Conservation (phyloP, 2,797 vertebrate species). For the Acipenser oxyrinchus region DNA sequence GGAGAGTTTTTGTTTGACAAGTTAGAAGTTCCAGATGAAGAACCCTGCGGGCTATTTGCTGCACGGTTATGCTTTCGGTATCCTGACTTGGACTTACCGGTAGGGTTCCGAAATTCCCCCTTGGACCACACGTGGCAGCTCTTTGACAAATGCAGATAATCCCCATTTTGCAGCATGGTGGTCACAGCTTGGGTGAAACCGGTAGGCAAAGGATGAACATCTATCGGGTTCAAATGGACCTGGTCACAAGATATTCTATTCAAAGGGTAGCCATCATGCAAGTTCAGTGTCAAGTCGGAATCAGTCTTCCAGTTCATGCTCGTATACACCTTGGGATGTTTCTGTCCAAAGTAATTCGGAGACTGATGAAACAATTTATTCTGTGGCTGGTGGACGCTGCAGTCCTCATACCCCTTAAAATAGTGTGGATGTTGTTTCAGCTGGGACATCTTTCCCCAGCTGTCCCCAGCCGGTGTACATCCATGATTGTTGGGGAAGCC, state of each 20-base stretch:
- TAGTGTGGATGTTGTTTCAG: conserved; percentile 17
- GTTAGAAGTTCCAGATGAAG: conserved; percentile 22
- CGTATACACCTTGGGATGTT: conserved; percentile 22
- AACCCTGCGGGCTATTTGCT: conserved; percentile 7
- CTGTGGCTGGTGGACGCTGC: conserved; percentile 18
- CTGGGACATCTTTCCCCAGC: conserved; percentile 28
- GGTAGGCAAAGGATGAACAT: conserved; percentile 8
- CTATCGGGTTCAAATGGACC: conserved; percentile 14
- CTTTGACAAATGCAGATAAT: conserved; percentile 2
- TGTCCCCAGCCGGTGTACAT: conserved; percentile 4
- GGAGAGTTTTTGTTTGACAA: conserved; percentile 18
- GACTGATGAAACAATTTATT: conserved; percentile 16
- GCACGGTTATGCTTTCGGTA: conserved; percentile 21
- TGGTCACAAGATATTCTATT: conserved; percentile 23
- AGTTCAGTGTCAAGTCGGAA: conserved; percentile 17
- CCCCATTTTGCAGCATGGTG: conserved; percentile 20
- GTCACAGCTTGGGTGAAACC: conserved; percentile 25
- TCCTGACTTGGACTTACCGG: fast-evolving
- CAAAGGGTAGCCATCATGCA: conserved; percentile 9
- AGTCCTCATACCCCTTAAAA: conserved; percentile 15
- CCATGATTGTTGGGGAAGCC: conserved; percentile 16
- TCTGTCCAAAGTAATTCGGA: background rate
- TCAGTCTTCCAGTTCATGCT: conserved; percentile 17
- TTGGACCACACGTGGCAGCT: conserved; percentile 25
- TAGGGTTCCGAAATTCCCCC: conserved; percentile 12